phyloP scores from a whole-genome alignment of 2,888 invertebrate species.

The Venusia cambrica region DNA sequence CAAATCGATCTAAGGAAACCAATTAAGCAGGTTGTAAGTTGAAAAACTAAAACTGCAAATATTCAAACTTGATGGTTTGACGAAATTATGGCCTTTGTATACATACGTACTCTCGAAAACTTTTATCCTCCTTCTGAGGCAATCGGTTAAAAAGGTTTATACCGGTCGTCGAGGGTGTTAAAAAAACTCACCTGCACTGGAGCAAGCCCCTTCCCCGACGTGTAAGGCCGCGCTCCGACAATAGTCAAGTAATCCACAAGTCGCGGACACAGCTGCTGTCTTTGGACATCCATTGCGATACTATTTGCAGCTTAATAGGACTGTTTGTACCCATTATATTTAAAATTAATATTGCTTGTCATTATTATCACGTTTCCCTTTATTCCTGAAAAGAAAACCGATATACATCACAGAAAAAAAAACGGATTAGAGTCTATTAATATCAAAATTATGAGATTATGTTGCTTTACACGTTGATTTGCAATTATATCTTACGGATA shows the following conservation, averaged over 20 bases:
- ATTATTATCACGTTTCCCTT: constrained; percentile 64
- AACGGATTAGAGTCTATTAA: constrained; percentile 2
- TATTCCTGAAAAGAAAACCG: constrained; percentile 41
- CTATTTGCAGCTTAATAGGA: constrained; percentile 43
- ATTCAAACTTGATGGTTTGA: too few relatives aligned
- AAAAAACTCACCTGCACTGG: constrained; percentile 87
- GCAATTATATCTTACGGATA: too few relatives aligned
- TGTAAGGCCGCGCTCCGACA: constrained; percentile 93
- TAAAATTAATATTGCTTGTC: constrained; percentile 72
- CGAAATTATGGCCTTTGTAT: too few relatives aligned
- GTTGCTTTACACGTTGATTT: too few relatives aligned
- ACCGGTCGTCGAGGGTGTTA: too few relatives aligned
- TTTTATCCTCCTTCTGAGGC: too few relatives aligned
- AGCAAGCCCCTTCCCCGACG: constrained; percentile 83
- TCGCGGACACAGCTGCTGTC: constrained; percentile 91
- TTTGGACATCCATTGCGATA: constrained; percentile 80
- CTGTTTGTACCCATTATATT: constrained; percentile 59
- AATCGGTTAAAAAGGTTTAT: too few relatives aligned
- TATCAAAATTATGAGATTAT: background rate
- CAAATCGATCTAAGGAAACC: too few relatives aligned
- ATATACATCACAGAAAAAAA: constrained; percentile 7
- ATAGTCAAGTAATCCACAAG: constrained; percentile 98
- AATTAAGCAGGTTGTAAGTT: too few relatives aligned
- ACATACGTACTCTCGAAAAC: too few relatives aligned
- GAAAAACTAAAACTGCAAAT: too few relatives aligned